phyloP scores from a whole-genome alignment of 2,797 vertebrate genomes.

The Hipposideros larvatus region DNA sequence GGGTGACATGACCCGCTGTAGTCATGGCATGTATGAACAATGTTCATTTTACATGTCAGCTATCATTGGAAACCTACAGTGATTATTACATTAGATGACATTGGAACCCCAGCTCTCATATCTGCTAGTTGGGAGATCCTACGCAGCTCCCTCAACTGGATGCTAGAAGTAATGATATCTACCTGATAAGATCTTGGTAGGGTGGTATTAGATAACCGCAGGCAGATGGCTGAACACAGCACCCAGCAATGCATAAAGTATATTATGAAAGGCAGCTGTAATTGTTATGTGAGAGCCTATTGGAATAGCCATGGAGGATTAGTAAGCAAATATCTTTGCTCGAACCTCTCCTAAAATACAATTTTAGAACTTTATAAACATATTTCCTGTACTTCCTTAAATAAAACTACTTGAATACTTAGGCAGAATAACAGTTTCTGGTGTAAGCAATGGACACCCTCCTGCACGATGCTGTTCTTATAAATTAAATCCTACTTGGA shows the following conservation, averaged over 20 bases:
- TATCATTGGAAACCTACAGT: background rate
- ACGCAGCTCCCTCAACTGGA: background rate
- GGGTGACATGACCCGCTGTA: background rate
- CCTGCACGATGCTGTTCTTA: fast-evolving
- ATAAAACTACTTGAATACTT: constrained; percentile 4
- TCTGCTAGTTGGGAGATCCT: background rate
- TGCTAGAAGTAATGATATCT: background rate
- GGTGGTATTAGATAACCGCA: background rate
- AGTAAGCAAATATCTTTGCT: background rate
- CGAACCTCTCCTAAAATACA: background rate
- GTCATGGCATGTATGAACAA: background rate
- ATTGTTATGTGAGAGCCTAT: background rate
- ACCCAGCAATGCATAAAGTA: background rate
- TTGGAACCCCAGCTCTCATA: background rate
- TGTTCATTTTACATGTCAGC: background rate
- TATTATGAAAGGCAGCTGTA: background rate
- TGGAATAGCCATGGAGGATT: background rate
- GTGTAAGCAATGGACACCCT: background rate
- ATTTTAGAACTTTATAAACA: background rate
- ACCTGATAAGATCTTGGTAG: background rate
- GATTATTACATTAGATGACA: background rate
- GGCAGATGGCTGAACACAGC: background rate
- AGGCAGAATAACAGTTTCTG: background rate
- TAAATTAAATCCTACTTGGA: constrained; percentile 37
- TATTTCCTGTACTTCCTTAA: background rate